Evolutionary conservation across 1,140 invertebrate genomes (phyloP).

Genomic region (Melipona quadrifasciata): DNA sequence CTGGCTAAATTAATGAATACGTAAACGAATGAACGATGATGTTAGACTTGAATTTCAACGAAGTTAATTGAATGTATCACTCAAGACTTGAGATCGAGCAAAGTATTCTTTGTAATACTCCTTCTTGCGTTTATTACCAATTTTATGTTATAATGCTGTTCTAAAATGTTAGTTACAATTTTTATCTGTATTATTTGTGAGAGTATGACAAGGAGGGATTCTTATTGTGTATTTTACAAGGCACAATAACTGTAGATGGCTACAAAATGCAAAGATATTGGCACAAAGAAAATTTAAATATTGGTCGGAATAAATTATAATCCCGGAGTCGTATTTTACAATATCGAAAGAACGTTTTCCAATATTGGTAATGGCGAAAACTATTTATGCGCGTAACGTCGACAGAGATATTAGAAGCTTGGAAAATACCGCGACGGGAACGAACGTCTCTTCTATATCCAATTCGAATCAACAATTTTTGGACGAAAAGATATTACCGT

Average conservation of each 20-base stretch:
- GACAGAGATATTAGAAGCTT: slow-evolving; percentile 29
- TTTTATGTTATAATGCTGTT: neutral
- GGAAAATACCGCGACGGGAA: slow-evolving; percentile 36
- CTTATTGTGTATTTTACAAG: neutral
- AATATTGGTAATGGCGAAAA: slow-evolving; percentile 43
- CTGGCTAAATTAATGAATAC: neutral
- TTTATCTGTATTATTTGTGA: neutral
- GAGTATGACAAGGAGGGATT: neutral
- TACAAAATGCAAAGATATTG: neutral
- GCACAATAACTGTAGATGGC: no score
- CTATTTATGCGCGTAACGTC: slow-evolving; percentile 40
- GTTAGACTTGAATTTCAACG: neutral
- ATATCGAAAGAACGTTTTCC: slow-evolving; percentile 38
- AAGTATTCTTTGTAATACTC: neutral
- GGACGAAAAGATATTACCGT: slow-evolving; percentile 5
- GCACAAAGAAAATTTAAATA: slow-evolving; percentile 14
- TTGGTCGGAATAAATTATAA: slow-evolving; percentile 27
- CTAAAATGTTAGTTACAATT: neutral
- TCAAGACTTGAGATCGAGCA: neutral
- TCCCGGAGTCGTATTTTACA: slow-evolving; percentile 18
- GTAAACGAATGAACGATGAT: neutral
- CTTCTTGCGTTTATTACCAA: neutral
- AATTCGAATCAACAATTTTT: slow-evolving; percentile 49
- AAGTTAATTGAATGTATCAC: neutral
- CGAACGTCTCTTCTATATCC: slow-evolving; percentile 44